Conservation (phyloP, 2,113 vertebrate genomes). For the Lepisosteus osseus region DNA sequence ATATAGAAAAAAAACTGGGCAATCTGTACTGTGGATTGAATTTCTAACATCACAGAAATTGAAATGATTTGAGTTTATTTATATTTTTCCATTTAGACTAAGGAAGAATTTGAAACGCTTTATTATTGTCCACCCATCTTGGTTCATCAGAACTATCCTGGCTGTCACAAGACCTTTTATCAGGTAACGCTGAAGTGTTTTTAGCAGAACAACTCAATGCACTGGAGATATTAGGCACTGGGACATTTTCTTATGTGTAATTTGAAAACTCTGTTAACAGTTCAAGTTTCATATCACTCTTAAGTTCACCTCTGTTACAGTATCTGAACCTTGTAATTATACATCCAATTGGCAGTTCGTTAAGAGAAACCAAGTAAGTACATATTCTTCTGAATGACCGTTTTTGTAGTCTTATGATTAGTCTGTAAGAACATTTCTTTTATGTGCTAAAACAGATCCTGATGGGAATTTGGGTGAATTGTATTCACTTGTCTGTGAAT, state of each 20-base stretch:
- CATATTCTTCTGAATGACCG: background rate
- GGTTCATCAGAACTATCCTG: slow-evolving; percentile 95
- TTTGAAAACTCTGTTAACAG: too few relatives aligned
- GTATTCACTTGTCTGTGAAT: slow-evolving; percentile 2
- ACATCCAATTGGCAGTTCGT: background rate
- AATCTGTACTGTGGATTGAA: too few relatives aligned
- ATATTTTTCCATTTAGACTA: slow-evolving; percentile 62
- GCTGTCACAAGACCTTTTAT: slow-evolving; percentile 94
- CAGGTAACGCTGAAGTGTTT: slow-evolving; percentile 68
- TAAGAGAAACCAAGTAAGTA: background rate
- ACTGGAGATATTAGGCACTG: too few relatives aligned
- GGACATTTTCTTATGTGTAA: too few relatives aligned
- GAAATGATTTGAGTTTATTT: too few relatives aligned
- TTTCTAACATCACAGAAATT: too few relatives aligned
- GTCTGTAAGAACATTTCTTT: background rate
- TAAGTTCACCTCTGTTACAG: background rate
- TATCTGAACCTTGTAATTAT: background rate
- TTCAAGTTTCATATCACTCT: background rate
- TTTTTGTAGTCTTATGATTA: background rate
- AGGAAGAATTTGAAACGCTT: slow-evolving; percentile 97
- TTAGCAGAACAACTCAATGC: too few relatives aligned
- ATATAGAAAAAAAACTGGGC: too few relatives aligned
- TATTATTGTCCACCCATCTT: slow-evolving; percentile 95
- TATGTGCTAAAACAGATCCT: background rate
- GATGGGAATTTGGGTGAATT: background rate